A percentile compares a stretch with the other conserved stretches of the same genome.
phyloP scores from a whole-genome alignment of 2,113 vertebrate genomes.

The Podarcis muralis region DNA sequence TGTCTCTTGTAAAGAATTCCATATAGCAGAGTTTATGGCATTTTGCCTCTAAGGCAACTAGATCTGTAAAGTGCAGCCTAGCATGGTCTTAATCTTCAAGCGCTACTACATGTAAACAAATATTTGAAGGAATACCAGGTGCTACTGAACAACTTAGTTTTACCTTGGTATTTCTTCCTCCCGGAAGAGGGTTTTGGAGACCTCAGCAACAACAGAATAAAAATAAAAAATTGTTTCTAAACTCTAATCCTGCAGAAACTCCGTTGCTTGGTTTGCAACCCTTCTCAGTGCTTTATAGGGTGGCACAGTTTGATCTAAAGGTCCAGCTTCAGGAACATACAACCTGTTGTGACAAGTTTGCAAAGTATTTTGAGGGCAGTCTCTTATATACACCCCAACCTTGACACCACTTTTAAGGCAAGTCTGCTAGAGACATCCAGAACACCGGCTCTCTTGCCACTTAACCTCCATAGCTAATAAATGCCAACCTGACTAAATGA shows the following conservation, averaged over 20 bases:
- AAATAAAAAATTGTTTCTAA: not conserved
- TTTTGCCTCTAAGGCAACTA: not conserved
- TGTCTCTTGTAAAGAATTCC: not conserved
- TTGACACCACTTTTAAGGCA: too few relatives aligned
- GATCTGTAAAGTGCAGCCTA: not conserved
- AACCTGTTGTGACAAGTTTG: too few relatives aligned
- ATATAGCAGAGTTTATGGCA: not conserved
- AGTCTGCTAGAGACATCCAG: too few relatives aligned
- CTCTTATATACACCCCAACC: too few relatives aligned
- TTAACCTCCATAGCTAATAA: too few relatives aligned
- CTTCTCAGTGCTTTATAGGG: too few relatives aligned
- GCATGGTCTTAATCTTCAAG: not conserved
- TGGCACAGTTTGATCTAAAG: too few relatives aligned
- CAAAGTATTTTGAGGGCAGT: too few relatives aligned
- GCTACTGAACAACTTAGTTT: not conserved
- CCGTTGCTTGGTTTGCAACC: not conserved
- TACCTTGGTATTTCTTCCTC: not conserved
- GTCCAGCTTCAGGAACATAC: too few relatives aligned
- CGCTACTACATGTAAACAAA: not conserved
- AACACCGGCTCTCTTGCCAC: too few relatives aligned
- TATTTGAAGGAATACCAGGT: not conserved
- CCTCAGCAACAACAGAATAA: not conserved
- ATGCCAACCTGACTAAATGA: too few relatives aligned
- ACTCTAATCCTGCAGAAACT: not conserved
- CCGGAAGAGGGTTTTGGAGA: not conserved